Percentiles rank a stretch among this genome's conserved stretches.
Conservation (phyloP, 2,113 vertebrate species). For the Oceanodroma tethys region DNA sequence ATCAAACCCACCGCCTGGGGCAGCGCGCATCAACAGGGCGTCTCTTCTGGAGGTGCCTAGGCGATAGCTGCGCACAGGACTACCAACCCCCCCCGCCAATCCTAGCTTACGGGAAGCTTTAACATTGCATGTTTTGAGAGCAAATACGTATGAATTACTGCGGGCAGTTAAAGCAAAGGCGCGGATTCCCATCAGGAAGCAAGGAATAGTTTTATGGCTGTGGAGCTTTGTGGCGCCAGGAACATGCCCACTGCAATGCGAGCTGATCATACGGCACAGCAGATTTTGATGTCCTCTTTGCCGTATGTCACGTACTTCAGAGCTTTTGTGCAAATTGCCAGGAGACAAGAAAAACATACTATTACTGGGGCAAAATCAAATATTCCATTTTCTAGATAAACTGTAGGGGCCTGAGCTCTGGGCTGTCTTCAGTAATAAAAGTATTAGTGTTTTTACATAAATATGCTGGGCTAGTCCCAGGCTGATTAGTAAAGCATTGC, state of each 20-base stretch:
- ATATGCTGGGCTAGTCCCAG: neutral
- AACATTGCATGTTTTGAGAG: neutral
- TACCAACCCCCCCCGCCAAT: accelerated
- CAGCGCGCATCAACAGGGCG: accelerated
- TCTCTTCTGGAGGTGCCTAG: neutral
- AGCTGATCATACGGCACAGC: conserved; percentile 25
- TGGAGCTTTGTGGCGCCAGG: neutral
- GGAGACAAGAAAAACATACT: neutral
- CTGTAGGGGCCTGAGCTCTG: neutral
- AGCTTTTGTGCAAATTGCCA: neutral
- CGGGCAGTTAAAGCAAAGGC: neutral
- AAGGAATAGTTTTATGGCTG: neutral
- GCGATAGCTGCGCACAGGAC: neutral
- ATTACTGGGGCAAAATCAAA: neutral
- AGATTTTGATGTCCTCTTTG: conserved; percentile 35
- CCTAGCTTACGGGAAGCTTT: neutral
- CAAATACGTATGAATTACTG: neutral
- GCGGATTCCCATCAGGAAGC: neutral
- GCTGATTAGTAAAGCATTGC: neutral
- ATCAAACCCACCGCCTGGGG: neutral
- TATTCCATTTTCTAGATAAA: conserved; percentile 27
- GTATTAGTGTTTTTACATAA: neutral
- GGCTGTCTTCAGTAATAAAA: neutral
- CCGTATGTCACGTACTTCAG: neutral
- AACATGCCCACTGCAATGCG: neutral